These are phyloP conservation scores for Poecile montanus DNA, from an alignment of 2,797 vertebrate species.

Conservation along the genomic window DNA sequence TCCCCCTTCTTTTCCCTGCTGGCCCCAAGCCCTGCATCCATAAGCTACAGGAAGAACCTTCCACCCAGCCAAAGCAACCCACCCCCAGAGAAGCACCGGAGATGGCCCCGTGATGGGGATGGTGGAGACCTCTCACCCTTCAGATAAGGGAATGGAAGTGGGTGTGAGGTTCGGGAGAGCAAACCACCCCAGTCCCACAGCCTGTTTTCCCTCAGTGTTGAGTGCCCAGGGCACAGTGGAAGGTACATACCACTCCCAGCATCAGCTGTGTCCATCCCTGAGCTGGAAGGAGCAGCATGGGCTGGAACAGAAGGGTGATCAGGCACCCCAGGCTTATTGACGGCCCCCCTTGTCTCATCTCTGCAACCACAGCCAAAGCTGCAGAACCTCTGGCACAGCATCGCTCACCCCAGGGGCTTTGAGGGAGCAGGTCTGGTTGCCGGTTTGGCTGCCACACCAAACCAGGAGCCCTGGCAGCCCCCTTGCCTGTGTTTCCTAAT, in stretches of 20 bases:
- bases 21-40: not conserved
- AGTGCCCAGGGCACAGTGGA: not conserved
- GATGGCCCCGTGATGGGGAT: not conserved
- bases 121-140: not conserved
- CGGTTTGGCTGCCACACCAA: not conserved
- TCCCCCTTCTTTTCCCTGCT: not conserved
- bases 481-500: not conserved
- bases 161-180: not conserved
- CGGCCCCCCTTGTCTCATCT: accelerated
- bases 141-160: not conserved
- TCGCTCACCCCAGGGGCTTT: not conserved
- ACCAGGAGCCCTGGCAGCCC: not conserved
- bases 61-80: not conserved
- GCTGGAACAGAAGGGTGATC: accelerated
- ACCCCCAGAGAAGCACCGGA: not conserved
- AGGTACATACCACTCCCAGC: not conserved
- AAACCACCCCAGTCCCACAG: not conserved
- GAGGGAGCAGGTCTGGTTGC: not conserved
- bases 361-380: not conserved
- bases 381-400: not conserved
- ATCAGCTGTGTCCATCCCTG: not conserved
- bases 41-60: not conserved
- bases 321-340: accelerated
- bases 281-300: accelerated
- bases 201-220: not conserved